Base-by-base conservation (phyloP, 2,888 invertebrate species). In the Petrophora chlorosata region DNA sequence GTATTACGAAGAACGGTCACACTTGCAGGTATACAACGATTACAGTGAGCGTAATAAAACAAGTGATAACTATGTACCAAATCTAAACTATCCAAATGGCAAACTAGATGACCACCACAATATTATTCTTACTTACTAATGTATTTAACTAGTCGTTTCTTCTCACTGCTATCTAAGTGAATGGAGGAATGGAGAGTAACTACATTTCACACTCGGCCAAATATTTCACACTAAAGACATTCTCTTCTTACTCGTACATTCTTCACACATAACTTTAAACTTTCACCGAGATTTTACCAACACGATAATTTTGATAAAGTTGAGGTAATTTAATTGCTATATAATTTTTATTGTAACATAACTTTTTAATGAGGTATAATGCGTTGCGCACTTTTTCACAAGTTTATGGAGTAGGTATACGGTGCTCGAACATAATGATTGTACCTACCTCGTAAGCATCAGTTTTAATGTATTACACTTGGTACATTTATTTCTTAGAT, bases 221-320 rank as follows among this genome's bases (percentile, higher is more conserved):
- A 53, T 47, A 53, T 32, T 43, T 39, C 43, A 47, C 47, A 47
- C 45, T 42, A 44, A 43, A 34, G 33, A 53, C 52, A 39, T 47
- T 53, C 52, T 61, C 53, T 51, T 49, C 41, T 52, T 54, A 41
- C 56, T 36, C 40, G 50, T 50, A 42, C 52, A 58, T 46, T 61
- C 58, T 56, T 58, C 52, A 54, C 53, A 56, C 58, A 54, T 51
- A 56, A 54, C 58, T 57, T 56, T 53, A 50, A 55, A 56, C 56
- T 58, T 56, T 61, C 56, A 33, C 36, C 40, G 42, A 58, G 58
- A 61, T 58, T 32, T 50, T 58, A 58, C 54, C 50, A 50, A 42
- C 39, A 51, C 36, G 48, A 43, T 58, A 50, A 54, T 53, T 43
- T 51, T 54, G 47, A 50, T 54, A 54, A 34, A 50, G 43, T 54